Percentiles rank a stretch among this genome's conserved stretches.
Conservation (phyloP, 2,888 invertebrate genomes). For the Adelognathus sp. region DNA sequence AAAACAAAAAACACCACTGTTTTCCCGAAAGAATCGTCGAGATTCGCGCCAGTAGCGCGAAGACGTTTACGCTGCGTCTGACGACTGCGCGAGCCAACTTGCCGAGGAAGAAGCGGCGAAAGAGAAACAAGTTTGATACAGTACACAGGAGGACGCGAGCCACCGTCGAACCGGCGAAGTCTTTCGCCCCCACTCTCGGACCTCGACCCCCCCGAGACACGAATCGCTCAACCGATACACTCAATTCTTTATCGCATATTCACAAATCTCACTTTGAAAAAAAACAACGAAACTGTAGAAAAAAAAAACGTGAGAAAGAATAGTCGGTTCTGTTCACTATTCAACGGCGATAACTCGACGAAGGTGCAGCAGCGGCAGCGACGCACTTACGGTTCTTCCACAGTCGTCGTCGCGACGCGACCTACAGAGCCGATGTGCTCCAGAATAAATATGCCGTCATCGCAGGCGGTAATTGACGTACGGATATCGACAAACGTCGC, state of each 20-base stretch:
- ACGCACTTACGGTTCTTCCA: constrained; percentile 11
- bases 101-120: constrained; percentile 7
- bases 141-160: constrained; percentile 12
- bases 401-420: constrained; percentile 7
- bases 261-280: neutral
- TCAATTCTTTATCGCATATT: neutral
- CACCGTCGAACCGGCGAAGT: neutral
- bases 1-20: neutral
- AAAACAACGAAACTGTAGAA: neutral
- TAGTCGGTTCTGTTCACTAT: constrained; percentile 12
- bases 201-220: neutral
- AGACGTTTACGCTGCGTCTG: constrained; percentile 59
- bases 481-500: constrained; percentile 13
- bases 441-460: constrained; percentile 11
- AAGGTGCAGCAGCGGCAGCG: neutral
- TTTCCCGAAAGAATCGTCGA: neutral
- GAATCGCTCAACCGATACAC: neutral
- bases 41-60: neutral
- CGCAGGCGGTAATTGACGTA: constrained; percentile 36
- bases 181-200: constrained; percentile 31
- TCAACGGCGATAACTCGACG: constrained; percentile 1
- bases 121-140: constrained; percentile 6
- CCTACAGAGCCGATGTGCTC: constrained; percentile 8
- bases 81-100: constrained; percentile 22
- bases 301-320: neutral